Evolutionary conservation across 1,140 invertebrate species (phyloP), one percentile per base, ranked within the genome.

Genomic region (Octopus sinensis): DNA sequence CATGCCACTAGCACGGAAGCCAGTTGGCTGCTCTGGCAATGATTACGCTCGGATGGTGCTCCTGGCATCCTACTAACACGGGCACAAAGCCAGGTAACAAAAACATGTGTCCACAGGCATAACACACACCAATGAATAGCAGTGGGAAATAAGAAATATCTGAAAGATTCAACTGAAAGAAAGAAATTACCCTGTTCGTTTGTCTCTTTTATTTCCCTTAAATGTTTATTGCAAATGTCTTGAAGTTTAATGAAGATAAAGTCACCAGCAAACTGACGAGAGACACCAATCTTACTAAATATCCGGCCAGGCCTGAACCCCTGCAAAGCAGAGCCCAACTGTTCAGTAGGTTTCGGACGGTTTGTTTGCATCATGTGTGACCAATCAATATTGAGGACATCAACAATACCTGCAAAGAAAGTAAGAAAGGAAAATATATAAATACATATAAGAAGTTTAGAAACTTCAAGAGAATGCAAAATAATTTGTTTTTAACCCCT

Each of bases 311-410:
- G 85, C 77, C 85, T 84, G 79, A 88, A 90, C 10, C 87, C 81
- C 54, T 87, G 80, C 2, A 88, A 78, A 53, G 86, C 87, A 30
- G 88, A 88, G 13, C 86, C 84, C 77, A 7, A 9, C 23, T 84
- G 83, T 0, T 52, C 62, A 7, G 78, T 76, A 54, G 82, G 81
- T 81, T 86, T 87, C 1, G 86, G 84, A 52, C 81, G 82, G 6
- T 84, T 76, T 71, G 86, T 84, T 51, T 86, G 94, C 0, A 96
- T 94, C 12, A 97, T 91, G 89, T 95, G 95, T 53, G 96, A 94
- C 96, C 96, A 97, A 90, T 97, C 96, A 2, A 97, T 96, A n/a
- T 96, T 95, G 12, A 97, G 89, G 23, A 95, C 95, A 91, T 96
- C 96, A 17, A 95, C 95, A 81, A 96, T 93, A 81, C 95, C 95